Evolutionary conservation across 2,888 invertebrate genomes (phyloP), one percentile per base, ranked within the genome.

Genomic region (Polymixis flavicincta): DNA sequence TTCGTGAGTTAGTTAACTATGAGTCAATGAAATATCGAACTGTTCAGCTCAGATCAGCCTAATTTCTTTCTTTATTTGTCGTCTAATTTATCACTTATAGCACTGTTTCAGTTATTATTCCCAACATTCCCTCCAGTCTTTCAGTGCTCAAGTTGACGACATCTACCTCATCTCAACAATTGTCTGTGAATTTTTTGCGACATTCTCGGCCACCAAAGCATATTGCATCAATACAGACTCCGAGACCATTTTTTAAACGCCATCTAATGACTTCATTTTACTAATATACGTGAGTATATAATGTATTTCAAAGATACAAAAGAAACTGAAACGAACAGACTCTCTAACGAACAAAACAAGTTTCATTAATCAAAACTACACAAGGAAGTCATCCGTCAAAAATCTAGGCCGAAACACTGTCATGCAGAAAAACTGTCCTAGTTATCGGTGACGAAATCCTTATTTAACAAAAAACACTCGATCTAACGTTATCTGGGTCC

Each of bases 401-500:
- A 48, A 69, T 72, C 19, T 52, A 60, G 68, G 59, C 45, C 71
- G 32, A 80, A 80, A 73, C 61, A 25, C 63, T 48, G 48, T 60
- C 80, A 37, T 73, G 80, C 54, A 60, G 48, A 77, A 80, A 82
- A 80, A 74, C 69, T 80, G 70, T 17, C 80, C 80, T n/a, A 71
- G 61, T 73, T 74, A 71, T 48, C 37, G 37, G 54, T 71, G 81
- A 80, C 72, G 59, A 57, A 57, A 71, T 73, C 42, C 59, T 84
- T 80, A 75, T 59, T 72, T 70, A 84, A 80, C 81, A 84, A 82
- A 82, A n/a, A 82, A 84, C 81, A 80, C 79, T 80, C 68, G 55
- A 71, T 78, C 75, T 75, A 71, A 60, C 70, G 28, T 60, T 79
- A 78, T 84, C 68, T 71, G 54, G 82, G 63, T 74, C 66, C 75